Evolutionary conservation across 2,888 invertebrate genomes (phyloP), one percentile per base, ranked within the genome.

Genomic region (Heliconius charithonia): DNA sequence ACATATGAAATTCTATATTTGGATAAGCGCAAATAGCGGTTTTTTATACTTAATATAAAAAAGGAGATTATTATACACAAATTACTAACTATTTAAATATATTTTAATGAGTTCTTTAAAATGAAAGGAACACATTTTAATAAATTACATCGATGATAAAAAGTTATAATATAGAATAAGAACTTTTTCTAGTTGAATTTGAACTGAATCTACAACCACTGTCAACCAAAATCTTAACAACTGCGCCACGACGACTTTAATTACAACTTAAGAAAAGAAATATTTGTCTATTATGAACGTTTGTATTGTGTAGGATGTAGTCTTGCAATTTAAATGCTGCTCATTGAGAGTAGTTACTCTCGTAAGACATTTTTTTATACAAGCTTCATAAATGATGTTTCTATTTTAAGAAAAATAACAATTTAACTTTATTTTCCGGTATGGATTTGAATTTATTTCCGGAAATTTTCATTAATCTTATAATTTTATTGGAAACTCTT

Each of bases 271-370:
- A 51, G 9, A 70, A 51, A 45, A 45, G 51, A 45, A 70, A 29
- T 71, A 6, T 56, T 71, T 13, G 56, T 71, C 56, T 56, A 56
- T 71, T 71, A 71, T 70, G 22, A 56, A 56, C 45, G 32, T 45
- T 41, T 3, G 13, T 19, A 69, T 69, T 69, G 37, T 22, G 37
- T 37, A 41, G 32, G 67, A 69, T 67, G 67, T 25, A 25, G 41
- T 69, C 37, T 41, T 37, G n/a, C 67, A 45, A 70, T 45, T 71
- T n/a, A 71, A 71, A 71, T 56, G 56, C 71, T 56, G 7, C 16
- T 27, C 19, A 9, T 45, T 19, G 45, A 27, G 3, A 70, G 27
- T 27, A 45, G 29, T 27, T 69, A 59, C 19, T 16, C n/a, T 67
- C n/a, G 45, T 71, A 29, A 29, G 51, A 29, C 29, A n/a, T 56